Percentiles rank a stretch among this genome's conserved stretches.
Evolutionary conservation across 2,888 invertebrate genomes (phyloP).

Genomic region (Acrobasis suavella): DNA sequence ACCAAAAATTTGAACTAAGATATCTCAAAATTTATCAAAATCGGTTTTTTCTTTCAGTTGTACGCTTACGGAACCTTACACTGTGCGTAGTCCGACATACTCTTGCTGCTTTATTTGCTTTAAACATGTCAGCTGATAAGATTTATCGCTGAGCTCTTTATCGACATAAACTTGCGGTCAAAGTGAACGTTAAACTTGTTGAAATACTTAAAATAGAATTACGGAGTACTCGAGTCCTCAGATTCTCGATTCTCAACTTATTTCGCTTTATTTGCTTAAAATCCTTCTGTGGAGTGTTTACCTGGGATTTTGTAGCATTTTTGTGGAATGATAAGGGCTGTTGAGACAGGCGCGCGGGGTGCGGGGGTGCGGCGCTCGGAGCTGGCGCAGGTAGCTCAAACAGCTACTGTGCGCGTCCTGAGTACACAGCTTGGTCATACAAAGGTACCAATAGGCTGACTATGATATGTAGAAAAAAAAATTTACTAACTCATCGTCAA

Average conservation of each 20-base stretch:
- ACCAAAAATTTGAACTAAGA: too few species aligned
- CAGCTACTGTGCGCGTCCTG: constrained; percentile 74
- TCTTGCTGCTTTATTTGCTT: constrained; percentile 51
- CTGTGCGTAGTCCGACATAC: neutral
- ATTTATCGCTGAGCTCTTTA: constrained; percentile 72
- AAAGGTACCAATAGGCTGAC: constrained; percentile 46
- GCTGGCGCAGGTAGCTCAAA: constrained; percentile 75
- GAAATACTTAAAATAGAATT: constrained; percentile 52
- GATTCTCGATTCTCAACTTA: constrained; percentile 27
- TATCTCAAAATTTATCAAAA: too few species aligned
- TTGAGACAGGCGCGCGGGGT: constrained; percentile 22
- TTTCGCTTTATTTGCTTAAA: constrained; percentile 30
- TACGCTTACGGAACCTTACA: neutral
- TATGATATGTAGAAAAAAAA: constrained; percentile 30
- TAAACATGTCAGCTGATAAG: constrained; percentile 69
- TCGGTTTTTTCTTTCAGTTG: too few species aligned
- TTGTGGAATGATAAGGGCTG: constrained; percentile 66
- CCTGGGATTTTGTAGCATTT: constrained; percentile 66
- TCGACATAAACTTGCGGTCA: constrained; percentile 68
- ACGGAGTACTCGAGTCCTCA: constrained; percentile 3
- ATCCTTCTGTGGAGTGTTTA: constrained; percentile 45
- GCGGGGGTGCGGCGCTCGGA: constrained; percentile 33
- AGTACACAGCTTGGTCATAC: constrained; percentile 68
- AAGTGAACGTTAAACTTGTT: constrained; percentile 56
- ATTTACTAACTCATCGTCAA: neutral